Evolutionary conservation across 1,140 invertebrate species (phyloP).

Genomic region (Meteorus sp.): DNA sequence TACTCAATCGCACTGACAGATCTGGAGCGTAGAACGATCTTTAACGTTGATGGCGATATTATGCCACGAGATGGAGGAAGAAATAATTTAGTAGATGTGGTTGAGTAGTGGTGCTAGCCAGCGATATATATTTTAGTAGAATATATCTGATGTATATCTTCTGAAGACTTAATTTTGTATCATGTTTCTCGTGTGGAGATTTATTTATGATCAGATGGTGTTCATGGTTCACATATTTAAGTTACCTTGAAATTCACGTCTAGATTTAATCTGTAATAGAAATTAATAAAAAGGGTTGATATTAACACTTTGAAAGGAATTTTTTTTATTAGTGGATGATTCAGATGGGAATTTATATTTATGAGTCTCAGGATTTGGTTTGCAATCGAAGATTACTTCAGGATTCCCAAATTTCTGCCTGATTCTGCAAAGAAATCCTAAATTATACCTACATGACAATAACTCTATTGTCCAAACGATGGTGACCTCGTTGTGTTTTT

Average conservation of each 20-base stretch:
- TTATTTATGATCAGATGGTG: not conserved
- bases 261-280: not conserved
- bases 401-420: too few species aligned
- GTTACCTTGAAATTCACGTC: not conserved
- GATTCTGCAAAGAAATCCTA: too few species aligned
- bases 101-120: too few species aligned
- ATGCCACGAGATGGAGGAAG: not conserved
- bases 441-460: too few species aligned
- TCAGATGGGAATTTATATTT: too few species aligned
- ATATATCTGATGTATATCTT: not conserved
- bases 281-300: not conserved
- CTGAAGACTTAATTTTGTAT: conserved; percentile 7
- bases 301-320: not conserved
- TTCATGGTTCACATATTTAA: not conserved
- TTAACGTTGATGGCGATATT: too few species aligned
- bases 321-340: not conserved
- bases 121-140: too few species aligned
- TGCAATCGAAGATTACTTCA: too few species aligned
- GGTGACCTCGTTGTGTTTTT: too few species aligned
- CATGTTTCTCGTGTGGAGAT: conserved; percentile 10
- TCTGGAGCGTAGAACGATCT: conserved; percentile 10
- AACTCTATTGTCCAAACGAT: too few species aligned
- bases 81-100: too few species aligned
- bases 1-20: conserved; percentile 12
- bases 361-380: too few species aligned